Percentiles rank a stretch among this genome's conserved stretches.
Evolutionary conservation across 2,113 vertebrate genomes (phyloP).

Genomic region (Zosterops lateralis): DNA sequence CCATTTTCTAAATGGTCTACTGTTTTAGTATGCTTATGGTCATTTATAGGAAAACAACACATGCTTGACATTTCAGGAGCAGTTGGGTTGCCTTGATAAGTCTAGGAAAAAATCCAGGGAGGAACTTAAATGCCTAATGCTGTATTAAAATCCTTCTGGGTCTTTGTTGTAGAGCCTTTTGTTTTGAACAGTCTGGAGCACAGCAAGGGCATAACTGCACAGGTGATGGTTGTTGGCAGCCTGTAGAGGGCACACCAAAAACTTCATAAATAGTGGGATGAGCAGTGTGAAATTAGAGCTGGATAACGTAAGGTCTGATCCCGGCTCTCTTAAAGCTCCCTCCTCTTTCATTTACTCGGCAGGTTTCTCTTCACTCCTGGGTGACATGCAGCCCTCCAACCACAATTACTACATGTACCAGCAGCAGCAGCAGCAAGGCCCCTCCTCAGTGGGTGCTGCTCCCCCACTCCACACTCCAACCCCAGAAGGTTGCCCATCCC

Average conservation of each 20-base stretch:
- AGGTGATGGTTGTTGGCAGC: background rate
- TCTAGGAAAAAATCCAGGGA: background rate
- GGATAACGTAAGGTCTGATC: background rate
- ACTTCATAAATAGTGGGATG: background rate
- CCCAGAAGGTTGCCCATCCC: conserved; percentile 76
- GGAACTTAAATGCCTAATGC: background rate
- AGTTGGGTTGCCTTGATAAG: background rate
- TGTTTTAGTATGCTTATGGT: background rate
- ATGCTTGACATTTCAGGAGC: background rate
- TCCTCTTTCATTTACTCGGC: background rate
- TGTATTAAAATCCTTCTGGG: background rate
- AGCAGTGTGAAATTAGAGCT: background rate
- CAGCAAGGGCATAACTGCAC: background rate
- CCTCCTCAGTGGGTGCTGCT: conserved; percentile 57
- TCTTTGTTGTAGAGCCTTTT: background rate
- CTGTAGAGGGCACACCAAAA: conserved; percentile 23
- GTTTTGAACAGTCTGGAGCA: background rate
- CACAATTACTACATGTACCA: conserved; percentile 83
- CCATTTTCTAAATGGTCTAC: background rate
- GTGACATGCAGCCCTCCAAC: conserved; percentile 79
- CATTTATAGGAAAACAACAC: background rate
- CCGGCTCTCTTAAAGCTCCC: background rate
- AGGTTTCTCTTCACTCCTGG: conserved; percentile 79
- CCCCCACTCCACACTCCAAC: conserved; percentile 88
- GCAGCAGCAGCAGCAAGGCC: conserved; percentile 73